Evolutionary conservation across 2,797 vertebrate genomes (phyloP), one percentile per base, ranked within the genome.

Genomic region (Alosa sapidissima): DNA sequence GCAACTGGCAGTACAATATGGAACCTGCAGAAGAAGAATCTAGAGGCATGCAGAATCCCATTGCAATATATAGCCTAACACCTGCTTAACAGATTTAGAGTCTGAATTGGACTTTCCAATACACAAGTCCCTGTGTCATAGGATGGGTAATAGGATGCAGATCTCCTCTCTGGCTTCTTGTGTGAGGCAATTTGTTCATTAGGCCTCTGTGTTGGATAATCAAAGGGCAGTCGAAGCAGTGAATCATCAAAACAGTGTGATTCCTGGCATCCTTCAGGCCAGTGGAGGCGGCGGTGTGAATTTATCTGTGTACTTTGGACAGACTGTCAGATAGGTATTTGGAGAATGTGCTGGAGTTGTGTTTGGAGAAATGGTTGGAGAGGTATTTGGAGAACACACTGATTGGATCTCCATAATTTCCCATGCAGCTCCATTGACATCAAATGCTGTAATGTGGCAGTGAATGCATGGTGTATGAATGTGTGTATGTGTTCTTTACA

Each of bases 371-470:
- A 60, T 88, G 87, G 87, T 75, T 55, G 81, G 28, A 88, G 81
- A 86, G 83, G 21, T 83, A 28, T 68, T 68, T 68, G 28, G 62
- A 68, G 62, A 68, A 24, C 24, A 9, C 62, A 68, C 62, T 68
- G 24, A 72, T 72, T 72, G 14, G 28, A 36, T 36, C 33, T 72
- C 10, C 65, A 72, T 33, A 19, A 4, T 55, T 19, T 55, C 52
- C 16, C 16, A 19, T 5, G 13, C 65, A 28, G 24, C n/a, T 2
- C 1, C 5, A 2, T 62, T 8, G n/a, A 28, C 13, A 3, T 72
- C 65, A 11, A 72, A 4, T 0, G 83, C 81, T 83, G 87, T 41
- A 41, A 86, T 86, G 87, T 85, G 87, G 85, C 83, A 87, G 54
- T 52, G 3, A 4, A 75, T 5, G 4, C 49, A 36, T 7, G 51